phyloP scores from a whole-genome alignment of 2,113 vertebrate genomes.

The Ptilonorhynchus violaceus region DNA sequence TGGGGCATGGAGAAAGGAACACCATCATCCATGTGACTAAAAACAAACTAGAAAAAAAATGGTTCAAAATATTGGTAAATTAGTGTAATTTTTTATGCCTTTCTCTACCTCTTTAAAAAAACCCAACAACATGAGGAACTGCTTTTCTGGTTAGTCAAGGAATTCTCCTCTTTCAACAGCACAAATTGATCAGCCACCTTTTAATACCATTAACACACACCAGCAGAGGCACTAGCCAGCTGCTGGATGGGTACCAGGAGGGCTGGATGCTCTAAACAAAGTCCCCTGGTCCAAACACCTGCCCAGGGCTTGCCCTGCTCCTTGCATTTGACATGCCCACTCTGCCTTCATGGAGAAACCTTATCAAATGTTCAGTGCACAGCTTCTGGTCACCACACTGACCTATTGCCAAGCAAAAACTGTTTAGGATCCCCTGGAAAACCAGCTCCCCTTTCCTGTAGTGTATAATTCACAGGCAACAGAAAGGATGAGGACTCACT shows the following conservation, averaged over 20 bases:
- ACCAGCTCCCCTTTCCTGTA: background rate
- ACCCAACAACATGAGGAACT: rapidly evolving
- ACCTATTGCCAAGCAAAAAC: background rate
- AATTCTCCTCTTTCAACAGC: background rate
- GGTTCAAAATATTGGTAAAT: background rate
- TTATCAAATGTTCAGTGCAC: background rate
- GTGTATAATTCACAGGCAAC: background rate
- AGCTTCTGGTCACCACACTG: background rate
- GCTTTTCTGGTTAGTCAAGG: background rate
- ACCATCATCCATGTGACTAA: background rate
- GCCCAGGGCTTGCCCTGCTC: background rate
- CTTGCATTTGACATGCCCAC: background rate
- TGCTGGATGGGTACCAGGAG: background rate
- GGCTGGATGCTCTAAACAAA: background rate
- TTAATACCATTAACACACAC: background rate
- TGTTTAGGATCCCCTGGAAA: background rate
- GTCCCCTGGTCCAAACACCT: rapidly evolving
- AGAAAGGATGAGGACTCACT: background rate
- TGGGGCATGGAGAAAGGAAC: background rate
- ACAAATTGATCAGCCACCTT: background rate
- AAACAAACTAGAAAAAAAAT: background rate
- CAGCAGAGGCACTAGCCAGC: background rate
- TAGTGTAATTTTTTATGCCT: background rate
- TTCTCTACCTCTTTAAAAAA: background rate
- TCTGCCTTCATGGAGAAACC: background rate